Conservation (phyloP, 2,113 vertebrate genomes). For the Pimephales promelas region DNA sequence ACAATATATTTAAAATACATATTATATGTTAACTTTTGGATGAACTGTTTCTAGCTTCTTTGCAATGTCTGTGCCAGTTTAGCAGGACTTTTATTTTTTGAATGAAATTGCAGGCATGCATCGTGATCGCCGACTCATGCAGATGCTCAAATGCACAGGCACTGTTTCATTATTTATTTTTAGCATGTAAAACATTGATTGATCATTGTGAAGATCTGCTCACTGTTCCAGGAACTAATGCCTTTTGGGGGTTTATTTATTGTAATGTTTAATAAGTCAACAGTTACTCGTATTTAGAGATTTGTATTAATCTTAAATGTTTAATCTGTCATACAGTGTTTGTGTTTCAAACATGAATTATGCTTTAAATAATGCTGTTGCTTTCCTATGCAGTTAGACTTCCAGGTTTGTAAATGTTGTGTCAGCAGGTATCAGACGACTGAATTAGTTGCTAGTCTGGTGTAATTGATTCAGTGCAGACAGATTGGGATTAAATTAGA, state of each 20-base stretch:
- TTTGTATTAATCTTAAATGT: not conserved
- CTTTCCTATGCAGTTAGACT: not conserved
- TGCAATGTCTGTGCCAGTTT: not conserved
- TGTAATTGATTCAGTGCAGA: constrained; percentile 17
- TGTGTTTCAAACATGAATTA: not conserved
- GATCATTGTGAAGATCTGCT: constrained; percentile 9
- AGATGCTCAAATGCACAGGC: not conserved
- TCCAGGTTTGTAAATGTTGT: not conserved
- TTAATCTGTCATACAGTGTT: not conserved
- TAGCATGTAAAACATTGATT: constrained; percentile 14
- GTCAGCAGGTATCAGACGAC: not conserved
- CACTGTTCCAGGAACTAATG: constrained; percentile 10
- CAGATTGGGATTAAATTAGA: constrained; percentile 35
- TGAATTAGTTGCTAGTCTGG: not conserved
- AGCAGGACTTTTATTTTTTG: not conserved
- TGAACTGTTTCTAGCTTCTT: not conserved
- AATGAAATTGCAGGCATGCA: not conserved
- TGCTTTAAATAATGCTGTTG: not conserved
- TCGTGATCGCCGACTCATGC: not conserved
- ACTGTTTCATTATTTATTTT: constrained; percentile 21
- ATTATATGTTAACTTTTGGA: not conserved
- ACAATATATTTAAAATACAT: not conserved
- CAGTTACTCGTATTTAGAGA: not conserved
- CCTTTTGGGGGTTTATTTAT: not conserved
- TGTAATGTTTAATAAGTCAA: not conserved